A percentile compares a stretch with the other conserved stretches of the same genome.
phyloP scores from a whole-genome alignment of 1,140 invertebrate species.

The Chionoecetes opilio region DNA sequence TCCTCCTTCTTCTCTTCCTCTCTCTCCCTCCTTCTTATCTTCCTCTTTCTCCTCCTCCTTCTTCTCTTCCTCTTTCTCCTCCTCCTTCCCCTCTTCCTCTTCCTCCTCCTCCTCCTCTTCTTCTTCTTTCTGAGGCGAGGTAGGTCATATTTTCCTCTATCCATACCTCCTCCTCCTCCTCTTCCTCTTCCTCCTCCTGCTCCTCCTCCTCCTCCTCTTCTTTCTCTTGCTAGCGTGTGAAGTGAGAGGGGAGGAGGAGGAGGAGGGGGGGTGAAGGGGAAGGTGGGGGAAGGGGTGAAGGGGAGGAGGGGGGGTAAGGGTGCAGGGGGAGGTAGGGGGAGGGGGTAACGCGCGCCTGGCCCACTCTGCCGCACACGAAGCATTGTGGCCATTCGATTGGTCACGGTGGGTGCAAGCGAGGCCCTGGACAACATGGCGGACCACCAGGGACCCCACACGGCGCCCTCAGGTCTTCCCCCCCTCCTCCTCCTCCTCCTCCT shows the following conservation, averaged over 20 bases:
- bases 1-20: not conserved
- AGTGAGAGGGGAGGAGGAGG: not conserved
- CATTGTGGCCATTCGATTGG: slow-evolving; percentile 62
- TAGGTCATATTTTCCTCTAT: not conserved
- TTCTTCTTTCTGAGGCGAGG: no score
- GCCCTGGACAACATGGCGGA: slow-evolving; percentile 56
- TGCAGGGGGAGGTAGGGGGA: not conserved
- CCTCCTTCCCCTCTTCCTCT: not conserved
- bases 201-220: not conserved
- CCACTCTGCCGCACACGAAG: slow-evolving; percentile 55
- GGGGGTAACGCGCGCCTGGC: slow-evolving; percentile 6
- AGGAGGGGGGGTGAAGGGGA: not conserved
- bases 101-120: not conserved
- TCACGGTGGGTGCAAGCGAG: slow-evolving; percentile 57
- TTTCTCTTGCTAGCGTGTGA: not conserved
- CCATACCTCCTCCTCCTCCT: not conserved
- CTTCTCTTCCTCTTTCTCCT: not conserved
- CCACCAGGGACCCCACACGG: slow-evolving; percentile 52
- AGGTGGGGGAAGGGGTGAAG: not conserved
- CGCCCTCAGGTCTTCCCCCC: not conserved
- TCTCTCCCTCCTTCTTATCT: not conserved
- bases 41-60: not conserved
- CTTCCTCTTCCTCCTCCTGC: no score
- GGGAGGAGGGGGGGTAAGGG: no score
- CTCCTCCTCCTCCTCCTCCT: not conserved